phyloP scores from a whole-genome alignment of 2,888 invertebrate species.

The Acleris laterana region DNA sequence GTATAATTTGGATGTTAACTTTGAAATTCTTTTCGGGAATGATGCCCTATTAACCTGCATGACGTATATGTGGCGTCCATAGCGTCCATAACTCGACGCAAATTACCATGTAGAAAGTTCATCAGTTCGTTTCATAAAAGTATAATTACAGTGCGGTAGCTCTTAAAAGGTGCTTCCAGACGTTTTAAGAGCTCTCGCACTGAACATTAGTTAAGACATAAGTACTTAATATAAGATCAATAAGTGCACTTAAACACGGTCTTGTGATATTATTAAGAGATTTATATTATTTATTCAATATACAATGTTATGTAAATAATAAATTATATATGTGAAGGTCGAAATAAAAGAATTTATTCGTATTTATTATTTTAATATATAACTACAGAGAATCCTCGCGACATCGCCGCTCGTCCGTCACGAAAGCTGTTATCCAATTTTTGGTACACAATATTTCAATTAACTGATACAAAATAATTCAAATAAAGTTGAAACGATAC shows the following conservation, averaged over 20 bases:
- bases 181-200: not conserved
- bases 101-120: too few species aligned
- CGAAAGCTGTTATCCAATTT: conserved; percentile 53
- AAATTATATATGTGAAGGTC: conserved; percentile 10
- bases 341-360: conserved; percentile 49
- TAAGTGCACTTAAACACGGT: not conserved
- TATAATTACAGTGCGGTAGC: too few species aligned
- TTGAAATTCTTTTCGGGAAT: too few species aligned
- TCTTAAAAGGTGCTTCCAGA: too few species aligned
- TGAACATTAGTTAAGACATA: too few species aligned
- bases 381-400: conserved; percentile 77
- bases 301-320: conserved; percentile 3
- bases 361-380: conserved; percentile 78
- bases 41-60: too few species aligned
- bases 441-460: conserved; percentile 72
- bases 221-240: not conserved
- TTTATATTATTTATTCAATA: not conserved
- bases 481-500: conserved; percentile 44
- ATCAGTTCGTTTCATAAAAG: too few species aligned
- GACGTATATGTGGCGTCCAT: too few species aligned
- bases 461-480: conserved; percentile 48
- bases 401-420: conserved; percentile 47
- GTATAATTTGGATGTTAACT: too few species aligned
- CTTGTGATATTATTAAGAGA: conserved; percentile 4
- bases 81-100: too few species aligned